These are phyloP conservation scores for Callorhinus ursinus DNA, from an alignment of 2,113 vertebrate genomes.

Conservation along the genomic window DNA sequence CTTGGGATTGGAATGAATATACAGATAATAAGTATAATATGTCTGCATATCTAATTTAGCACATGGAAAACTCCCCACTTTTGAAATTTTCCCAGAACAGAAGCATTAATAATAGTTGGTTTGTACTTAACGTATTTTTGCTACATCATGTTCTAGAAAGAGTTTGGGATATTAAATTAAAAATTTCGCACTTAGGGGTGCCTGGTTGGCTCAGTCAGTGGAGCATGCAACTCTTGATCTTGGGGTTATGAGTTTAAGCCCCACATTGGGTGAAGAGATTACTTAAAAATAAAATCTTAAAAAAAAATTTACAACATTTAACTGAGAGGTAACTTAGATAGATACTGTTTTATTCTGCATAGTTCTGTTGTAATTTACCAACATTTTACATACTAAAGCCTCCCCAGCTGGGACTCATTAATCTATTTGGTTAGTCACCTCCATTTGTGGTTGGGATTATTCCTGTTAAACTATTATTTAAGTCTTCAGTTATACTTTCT, in stretches of 20 bases:
- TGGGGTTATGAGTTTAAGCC: neutral
- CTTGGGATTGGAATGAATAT: neutral
- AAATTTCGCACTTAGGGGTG: neutral
- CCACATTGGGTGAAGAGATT: neutral
- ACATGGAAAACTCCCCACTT: neutral
- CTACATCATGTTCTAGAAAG: neutral
- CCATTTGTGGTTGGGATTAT: neutral
- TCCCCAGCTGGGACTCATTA: neutral
- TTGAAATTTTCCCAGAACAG: constrained; percentile 33
- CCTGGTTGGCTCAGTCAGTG: neutral
- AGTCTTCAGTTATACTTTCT: neutral
- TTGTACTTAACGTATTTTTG: neutral
- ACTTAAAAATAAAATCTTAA: neutral
- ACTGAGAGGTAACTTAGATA: constrained; percentile 23
- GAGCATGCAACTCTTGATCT: neutral
- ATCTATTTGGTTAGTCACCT: neutral
- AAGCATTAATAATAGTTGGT: neutral
- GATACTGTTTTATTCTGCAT: constrained; percentile 11
- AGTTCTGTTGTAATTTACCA: neutral
- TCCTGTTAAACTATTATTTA: constrained; percentile 14
- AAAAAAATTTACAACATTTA: neutral
- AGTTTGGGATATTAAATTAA: neutral
- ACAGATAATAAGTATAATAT: neutral
- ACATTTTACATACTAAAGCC: neutral
- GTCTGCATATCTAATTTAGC: neutral